Conservation (phyloP, 2,113 vertebrate genomes). For the Forbesichthys papilliferus region DNA sequence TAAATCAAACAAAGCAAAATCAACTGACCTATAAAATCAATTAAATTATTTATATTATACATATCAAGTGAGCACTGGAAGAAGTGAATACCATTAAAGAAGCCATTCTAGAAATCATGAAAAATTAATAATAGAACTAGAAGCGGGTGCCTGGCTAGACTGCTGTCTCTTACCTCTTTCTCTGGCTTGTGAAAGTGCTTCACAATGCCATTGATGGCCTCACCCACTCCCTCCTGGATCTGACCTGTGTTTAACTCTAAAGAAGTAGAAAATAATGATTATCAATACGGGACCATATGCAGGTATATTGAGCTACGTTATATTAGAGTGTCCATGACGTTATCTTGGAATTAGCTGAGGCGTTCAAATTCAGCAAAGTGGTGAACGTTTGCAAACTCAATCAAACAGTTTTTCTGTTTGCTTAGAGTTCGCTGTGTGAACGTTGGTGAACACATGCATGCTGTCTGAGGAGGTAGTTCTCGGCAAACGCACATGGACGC, state of each 20-base stretch:
- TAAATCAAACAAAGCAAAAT: not conserved
- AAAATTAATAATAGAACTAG: conserved; percentile 68
- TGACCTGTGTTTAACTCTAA: conserved; percentile 97
- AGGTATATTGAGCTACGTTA: not conserved
- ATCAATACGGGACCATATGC: conserved; percentile 32
- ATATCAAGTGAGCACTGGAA: conserved; percentile 20
- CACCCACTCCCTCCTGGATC: conserved; percentile 98
- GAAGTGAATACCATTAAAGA: conserved; percentile 23
- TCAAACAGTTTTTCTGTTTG: too few species aligned
- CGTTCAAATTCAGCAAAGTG: too few species aligned
- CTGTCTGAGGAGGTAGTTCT: too few species aligned
- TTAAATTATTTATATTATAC: conserved; percentile 20
- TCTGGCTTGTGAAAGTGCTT: conserved; percentile 99
- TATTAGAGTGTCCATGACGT: too few species aligned
- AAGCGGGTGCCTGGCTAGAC: conserved; percentile 57
- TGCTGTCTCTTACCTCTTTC: conserved; percentile 88
- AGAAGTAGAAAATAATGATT: conserved; percentile 37
- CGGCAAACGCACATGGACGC: too few species aligned
- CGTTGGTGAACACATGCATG: too few species aligned
- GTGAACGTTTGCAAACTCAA: too few species aligned
- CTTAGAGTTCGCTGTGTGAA: too few species aligned
- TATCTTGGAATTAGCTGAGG: not conserved
- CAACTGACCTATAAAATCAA: not conserved
- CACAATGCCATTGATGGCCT: conserved; percentile 98
- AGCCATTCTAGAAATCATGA: conserved; percentile 8